phyloP scores from a whole-genome alignment of 2,113 vertebrate species.

The Platichthys stellatus region DNA sequence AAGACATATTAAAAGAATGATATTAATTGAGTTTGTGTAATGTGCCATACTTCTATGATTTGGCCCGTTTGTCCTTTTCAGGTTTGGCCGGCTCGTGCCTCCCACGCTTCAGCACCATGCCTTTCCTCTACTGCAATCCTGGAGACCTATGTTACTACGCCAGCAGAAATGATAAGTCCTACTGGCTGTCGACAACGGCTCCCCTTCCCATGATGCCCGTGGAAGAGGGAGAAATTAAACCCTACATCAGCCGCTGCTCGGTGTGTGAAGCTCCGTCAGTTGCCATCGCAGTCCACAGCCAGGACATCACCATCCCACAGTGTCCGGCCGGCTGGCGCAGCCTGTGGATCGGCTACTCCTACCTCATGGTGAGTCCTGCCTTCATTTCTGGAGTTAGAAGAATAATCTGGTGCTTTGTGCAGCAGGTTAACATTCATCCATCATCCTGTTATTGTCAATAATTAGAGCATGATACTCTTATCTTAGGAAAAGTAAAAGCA shows the following conservation, averaged over 20 bases:
- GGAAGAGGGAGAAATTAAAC: constrained; percentile 89
- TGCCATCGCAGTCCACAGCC: constrained; percentile 95
- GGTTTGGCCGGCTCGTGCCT: constrained; percentile 96
- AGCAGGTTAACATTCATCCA: no score
- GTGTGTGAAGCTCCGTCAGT: constrained; percentile 97
- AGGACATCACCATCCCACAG: constrained; percentile 92
- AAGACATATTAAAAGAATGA: neutral
- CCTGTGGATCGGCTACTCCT: constrained; percentile 98
- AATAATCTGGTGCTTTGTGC: no score
- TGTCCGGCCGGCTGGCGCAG: constrained; percentile 96
- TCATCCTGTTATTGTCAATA: no score
- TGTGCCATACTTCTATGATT: neutral
- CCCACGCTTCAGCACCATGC: constrained; percentile 94
- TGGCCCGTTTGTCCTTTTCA: constrained; percentile 56
- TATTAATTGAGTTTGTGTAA: no score
- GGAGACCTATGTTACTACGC: constrained; percentile 95
- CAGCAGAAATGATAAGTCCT: constrained; percentile 97
- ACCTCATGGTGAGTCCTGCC: constrained; percentile 91
- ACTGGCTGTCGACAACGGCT: constrained; percentile 96
- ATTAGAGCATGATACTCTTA: no score
- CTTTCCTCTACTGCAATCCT: constrained; percentile 98
- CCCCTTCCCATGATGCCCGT: constrained; percentile 99
- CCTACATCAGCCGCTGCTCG: constrained; percentile 96
- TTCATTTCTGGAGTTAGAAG: neutral
- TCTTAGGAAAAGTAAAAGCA: no score